These are phyloP conservation scores for Drosophila tani DNA, from an alignment of 1,140 invertebrate species.

Conservation along the genomic window DNA sequence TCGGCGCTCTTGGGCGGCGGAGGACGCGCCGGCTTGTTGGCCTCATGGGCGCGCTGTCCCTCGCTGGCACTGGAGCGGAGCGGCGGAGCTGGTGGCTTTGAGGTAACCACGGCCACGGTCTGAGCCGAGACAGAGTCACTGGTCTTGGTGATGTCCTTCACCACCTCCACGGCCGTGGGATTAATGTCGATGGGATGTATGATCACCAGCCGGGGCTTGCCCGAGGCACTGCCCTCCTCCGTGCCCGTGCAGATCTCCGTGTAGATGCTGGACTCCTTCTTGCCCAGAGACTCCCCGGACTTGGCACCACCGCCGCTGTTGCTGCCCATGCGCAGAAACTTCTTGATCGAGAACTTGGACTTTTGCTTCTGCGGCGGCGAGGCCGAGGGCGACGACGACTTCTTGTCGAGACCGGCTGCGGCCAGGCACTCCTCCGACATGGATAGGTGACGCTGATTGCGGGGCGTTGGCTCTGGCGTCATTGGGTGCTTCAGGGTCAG, in stretches of 20 bases:
- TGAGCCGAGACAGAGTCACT: conserved; percentile 73
- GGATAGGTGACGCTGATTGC: conserved; percentile 87
- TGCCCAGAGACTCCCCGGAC: conserved; percentile 67
- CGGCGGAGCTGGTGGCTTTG: conserved; percentile 86
- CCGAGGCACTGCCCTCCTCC: conserved; percentile 60
- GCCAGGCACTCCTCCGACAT: conserved; percentile 90
- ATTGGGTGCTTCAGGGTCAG: conserved; percentile 75
- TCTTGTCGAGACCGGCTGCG: conserved; percentile 80
- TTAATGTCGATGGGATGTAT: conserved; percentile 95
- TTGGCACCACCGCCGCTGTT: conserved; percentile 58
- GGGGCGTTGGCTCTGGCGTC: conserved; percentile 88
- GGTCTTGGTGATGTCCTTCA: conserved; percentile 87
- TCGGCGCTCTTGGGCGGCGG: conserved; percentile 90
- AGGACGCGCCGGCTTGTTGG: conserved; percentile 89
- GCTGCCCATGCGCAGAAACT: conserved; percentile 90
- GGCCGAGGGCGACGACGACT: conserved; percentile 48
- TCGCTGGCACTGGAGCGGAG: conserved; percentile 80
- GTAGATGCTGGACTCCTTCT: conserved; percentile 77
- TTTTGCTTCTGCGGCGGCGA: conserved; percentile 88
- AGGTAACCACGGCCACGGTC: conserved; percentile 85
- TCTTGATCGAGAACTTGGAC: conserved; percentile 92
- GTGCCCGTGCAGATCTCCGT: conserved; percentile 80
- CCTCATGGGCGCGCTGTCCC: conserved; percentile 85
- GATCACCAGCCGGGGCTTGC: conserved; percentile 91
- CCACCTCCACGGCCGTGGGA: conserved; percentile 91